Conservation (phyloP, 2,797 vertebrate genomes). For the Avahi laniger region DNA sequence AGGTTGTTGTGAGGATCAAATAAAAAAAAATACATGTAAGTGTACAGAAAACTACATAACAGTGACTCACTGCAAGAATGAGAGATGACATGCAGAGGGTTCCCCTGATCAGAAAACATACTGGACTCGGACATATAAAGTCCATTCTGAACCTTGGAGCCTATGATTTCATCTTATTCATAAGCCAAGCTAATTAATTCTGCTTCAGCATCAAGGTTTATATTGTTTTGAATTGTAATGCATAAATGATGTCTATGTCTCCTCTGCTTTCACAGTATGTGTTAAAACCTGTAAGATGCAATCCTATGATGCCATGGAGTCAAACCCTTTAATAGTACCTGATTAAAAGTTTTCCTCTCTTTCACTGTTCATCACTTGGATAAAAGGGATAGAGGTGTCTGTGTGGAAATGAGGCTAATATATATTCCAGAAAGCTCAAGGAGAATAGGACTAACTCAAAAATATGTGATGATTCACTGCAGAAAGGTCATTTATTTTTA, state of each 20-base stretch:
- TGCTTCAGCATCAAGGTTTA: background rate
- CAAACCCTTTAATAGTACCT: background rate
- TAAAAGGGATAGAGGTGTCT: background rate
- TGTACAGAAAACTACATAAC: background rate
- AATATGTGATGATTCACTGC: background rate
- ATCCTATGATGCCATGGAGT: background rate
- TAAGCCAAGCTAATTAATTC: slow-evolving; percentile 27
- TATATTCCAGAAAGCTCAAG: background rate
- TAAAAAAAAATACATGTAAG: accelerated
- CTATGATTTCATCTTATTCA: slow-evolving; percentile 31
- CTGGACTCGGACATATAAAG: background rate
- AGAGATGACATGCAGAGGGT: background rate
- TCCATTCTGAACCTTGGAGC: background rate
- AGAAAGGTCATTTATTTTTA: background rate
- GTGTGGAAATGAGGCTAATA: background rate
- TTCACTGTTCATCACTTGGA: background rate
- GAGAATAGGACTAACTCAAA: background rate
- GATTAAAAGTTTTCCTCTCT: background rate
- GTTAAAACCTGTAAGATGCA: background rate
- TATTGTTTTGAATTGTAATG: background rate
- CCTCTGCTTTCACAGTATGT: background rate
- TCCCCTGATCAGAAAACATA: background rate
- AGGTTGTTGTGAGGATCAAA: background rate
- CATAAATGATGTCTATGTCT: background rate
- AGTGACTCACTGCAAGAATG: background rate